phyloP scores from a whole-genome alignment of 2,113 vertebrate species.

The Parotia lawesii region DNA sequence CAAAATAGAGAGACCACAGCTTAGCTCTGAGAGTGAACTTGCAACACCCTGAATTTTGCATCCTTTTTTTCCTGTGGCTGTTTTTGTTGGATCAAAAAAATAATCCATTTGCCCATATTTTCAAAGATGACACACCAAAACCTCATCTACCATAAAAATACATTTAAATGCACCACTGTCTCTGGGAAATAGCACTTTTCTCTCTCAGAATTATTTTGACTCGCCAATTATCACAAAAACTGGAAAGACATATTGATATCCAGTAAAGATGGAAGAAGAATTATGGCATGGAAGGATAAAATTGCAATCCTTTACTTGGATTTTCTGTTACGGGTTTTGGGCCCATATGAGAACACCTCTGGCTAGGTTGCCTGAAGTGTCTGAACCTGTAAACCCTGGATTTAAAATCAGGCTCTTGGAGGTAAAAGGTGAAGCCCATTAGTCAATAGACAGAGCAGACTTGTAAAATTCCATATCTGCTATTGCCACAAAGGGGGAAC shows the following conservation, averaged over 20 bases:
- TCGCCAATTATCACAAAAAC: not conserved
- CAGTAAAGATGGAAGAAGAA: constrained; percentile 17
- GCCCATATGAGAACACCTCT: not conserved
- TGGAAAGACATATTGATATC: not conserved
- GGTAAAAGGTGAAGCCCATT: constrained; percentile 46
- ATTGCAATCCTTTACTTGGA: not conserved
- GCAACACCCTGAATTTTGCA: constrained; percentile 58
- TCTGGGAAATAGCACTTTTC: not conserved
- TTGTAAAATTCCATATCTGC: constrained; percentile 15
- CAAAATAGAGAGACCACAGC: constrained; percentile 45
- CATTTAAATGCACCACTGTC: not conserved
- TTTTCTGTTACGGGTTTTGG: not conserved
- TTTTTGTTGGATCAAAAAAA: constrained; percentile 49
- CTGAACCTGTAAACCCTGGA: constrained; percentile 14
- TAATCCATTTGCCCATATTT: not conserved
- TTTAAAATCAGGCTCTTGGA: constrained; percentile 32
- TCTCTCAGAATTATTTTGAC: constrained; percentile 1
- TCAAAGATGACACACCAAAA: constrained; percentile 43
- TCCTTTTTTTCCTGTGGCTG: constrained; percentile 41
- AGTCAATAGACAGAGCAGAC: constrained; percentile 19
- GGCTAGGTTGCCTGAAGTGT: not conserved
- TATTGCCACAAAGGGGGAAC: constrained; percentile 3
- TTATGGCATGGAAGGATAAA: not conserved
- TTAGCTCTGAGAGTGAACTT: constrained; percentile 61
- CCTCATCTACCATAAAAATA: not conserved